Evolutionary conservation across 2,797 vertebrate species (phyloP).

Genomic region (Enteromius unitaeniatus): DNA sequence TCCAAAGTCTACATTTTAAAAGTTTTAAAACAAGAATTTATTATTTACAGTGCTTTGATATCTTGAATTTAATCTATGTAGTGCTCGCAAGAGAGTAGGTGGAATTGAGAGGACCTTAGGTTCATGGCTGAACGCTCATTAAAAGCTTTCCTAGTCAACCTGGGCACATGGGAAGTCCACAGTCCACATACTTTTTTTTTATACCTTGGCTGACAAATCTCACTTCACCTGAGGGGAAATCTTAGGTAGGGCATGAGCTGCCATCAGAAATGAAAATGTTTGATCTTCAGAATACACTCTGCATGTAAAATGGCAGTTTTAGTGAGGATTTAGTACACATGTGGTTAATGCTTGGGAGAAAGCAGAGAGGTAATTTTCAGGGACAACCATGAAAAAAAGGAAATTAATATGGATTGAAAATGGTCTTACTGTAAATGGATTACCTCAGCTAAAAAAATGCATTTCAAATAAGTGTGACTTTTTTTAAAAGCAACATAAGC

Average conservation of each 20-base stretch:
- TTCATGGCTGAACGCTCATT: slow-evolving; percentile 45
- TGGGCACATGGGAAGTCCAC: slow-evolving; percentile 28
- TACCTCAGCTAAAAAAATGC: slow-evolving; percentile 19
- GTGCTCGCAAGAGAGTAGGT: slow-evolving; percentile 2
- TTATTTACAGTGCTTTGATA: slow-evolving; percentile 13
- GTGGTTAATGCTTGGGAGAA: slow-evolving; percentile 18
- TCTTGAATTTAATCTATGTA: slow-evolving; percentile 11
- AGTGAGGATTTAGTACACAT: slow-evolving; percentile 16
- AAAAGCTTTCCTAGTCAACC: slow-evolving; percentile 39
- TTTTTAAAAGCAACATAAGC: neutral
- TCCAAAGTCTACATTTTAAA: neutral
- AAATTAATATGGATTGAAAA: slow-evolving; percentile 35
- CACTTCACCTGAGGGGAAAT: slow-evolving; percentile 31
- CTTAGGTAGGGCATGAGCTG: slow-evolving; percentile 18
- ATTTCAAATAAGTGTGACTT: slow-evolving; percentile 33
- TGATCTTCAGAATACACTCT: slow-evolving; percentile 31
- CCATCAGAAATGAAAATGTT: slow-evolving; percentile 34
- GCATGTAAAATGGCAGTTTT: slow-evolving; percentile 12
- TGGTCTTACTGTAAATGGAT: slow-evolving; percentile 7
- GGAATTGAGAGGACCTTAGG: slow-evolving; percentile 45
- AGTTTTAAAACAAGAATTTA: neutral
- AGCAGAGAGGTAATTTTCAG: neutral
- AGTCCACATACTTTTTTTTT: neutral
- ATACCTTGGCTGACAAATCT: slow-evolving; percentile 12
- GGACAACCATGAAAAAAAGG: slow-evolving; percentile 26